phyloP scores from a whole-genome alignment of 1,140 invertebrate genomes.

The Ceratina calcarata region DNA sequence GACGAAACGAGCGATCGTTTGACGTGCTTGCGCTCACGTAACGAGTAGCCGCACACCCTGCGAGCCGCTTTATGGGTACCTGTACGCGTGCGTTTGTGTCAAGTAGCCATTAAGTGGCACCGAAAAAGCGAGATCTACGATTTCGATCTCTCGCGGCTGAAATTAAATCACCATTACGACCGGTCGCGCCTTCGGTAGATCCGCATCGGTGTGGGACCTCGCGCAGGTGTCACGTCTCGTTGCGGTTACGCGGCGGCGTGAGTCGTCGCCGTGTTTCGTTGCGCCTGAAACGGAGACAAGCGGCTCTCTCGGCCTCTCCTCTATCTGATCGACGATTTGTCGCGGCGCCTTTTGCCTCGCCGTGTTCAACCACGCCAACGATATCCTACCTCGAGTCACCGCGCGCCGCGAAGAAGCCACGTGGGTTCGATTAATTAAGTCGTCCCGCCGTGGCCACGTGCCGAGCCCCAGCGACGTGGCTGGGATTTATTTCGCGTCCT shows the following conservation, averaged over 20 bases:
- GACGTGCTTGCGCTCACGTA: constrained; percentile 39
- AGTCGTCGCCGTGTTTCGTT: constrained; percentile 38
- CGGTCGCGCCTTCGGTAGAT: constrained; percentile 69
- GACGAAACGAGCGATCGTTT: constrained; percentile 50
- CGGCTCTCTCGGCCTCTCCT: constrained; percentile 16
- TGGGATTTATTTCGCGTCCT: constrained; percentile 23
- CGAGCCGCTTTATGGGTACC: background rate
- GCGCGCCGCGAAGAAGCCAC: constrained; percentile 31
- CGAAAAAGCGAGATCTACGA: constrained; percentile 65
- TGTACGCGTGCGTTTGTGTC: constrained; percentile 56
- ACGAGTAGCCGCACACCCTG: constrained; percentile 42
- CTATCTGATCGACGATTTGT: constrained; percentile 67
- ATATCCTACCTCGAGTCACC: constrained; percentile 31
- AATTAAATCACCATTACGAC: constrained; percentile 77
- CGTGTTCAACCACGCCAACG: constrained; percentile 30
- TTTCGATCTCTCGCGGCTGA: constrained; percentile 71
- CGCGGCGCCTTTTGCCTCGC: constrained; percentile 53
- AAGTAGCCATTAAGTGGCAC: constrained; percentile 73
- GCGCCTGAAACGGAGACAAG: no score
- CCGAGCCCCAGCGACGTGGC: no score
- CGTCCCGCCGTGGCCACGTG: background rate
- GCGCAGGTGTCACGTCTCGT: constrained; percentile 73
- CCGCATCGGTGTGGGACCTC: constrained; percentile 72
- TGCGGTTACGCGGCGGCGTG: constrained; percentile 55
- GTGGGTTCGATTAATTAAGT: constrained; percentile 46